These are phyloP conservation scores for Notarius lentiginosus DNA, from an alignment of 2,113 vertebrate species.

Conservation along the genomic window DNA sequence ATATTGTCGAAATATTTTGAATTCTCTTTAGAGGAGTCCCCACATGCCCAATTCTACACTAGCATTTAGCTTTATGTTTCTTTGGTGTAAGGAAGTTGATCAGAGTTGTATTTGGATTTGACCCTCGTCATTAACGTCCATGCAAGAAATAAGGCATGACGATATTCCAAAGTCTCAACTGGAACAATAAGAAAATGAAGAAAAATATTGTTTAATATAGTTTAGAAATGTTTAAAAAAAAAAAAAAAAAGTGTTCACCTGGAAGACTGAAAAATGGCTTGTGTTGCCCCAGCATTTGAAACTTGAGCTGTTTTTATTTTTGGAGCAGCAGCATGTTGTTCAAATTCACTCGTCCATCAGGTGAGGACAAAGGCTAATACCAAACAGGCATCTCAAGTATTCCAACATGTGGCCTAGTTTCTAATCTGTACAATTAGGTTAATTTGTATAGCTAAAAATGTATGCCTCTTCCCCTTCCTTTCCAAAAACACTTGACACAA, in stretches of 20 bases:
- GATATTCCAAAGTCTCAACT: not conserved
- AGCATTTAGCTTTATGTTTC: not conserved
- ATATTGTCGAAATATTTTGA: not conserved
- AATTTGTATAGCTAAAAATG: not conserved
- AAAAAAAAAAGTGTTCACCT: not conserved
- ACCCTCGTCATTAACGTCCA: not conserved
- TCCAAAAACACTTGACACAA: not conserved
- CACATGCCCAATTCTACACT: not conserved
- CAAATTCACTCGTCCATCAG: not conserved
- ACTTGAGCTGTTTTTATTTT: slow-evolving; percentile 27
- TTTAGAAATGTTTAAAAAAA: not conserved
- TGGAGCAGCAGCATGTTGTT: slow-evolving; percentile 17
- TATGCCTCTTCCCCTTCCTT: not conserved
- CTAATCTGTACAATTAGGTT: not conserved
- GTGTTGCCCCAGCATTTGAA: slow-evolving; percentile 12
- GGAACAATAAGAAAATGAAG: not conserved
- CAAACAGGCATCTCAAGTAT: not conserved
- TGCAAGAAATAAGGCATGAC: not conserved
- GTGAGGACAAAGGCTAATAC: not conserved
- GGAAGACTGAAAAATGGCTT: not conserved
- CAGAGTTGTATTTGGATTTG: not conserved
- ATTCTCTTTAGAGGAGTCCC: not conserved
- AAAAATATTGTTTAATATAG: not conserved
- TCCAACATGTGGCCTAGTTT: not conserved
- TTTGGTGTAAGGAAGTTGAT: not conserved